These are phyloP conservation scores for Boloria selene DNA, from an alignment of 2,888 invertebrate genomes.

Conservation along the genomic window DNA sequence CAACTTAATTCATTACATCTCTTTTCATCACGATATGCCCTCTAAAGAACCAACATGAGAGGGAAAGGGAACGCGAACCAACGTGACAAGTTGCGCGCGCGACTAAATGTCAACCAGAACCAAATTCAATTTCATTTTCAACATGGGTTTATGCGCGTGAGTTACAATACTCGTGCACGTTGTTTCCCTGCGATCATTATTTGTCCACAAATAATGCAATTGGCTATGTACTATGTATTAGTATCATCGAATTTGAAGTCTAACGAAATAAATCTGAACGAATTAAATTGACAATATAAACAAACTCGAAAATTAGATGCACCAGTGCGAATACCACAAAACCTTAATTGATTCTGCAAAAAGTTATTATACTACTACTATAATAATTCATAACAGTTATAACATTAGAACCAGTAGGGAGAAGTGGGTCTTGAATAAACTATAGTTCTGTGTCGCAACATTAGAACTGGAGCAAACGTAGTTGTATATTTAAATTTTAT, in stretches of 20 bases:
- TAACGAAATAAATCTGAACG: too few relatives aligned
- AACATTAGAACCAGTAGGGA: not conserved
- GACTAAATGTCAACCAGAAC: conserved; percentile 69
- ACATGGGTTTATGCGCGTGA: conserved; percentile 66
- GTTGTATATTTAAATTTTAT: conserved; percentile 41
- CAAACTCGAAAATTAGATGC: too few relatives aligned
- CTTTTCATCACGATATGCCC: conserved; percentile 53
- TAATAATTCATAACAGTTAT: too few relatives aligned
- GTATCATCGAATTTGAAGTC: not conserved
- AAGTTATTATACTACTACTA: too few relatives aligned
- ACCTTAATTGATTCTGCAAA: too few relatives aligned
- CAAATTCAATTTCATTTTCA: conserved; percentile 69
- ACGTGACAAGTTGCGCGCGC: conserved; percentile 57
- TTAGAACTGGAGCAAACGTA: conserved; percentile 42
- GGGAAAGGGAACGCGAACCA: conserved; percentile 54
- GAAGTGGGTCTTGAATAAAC: conserved; percentile 7
- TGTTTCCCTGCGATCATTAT: conserved; percentile 40
- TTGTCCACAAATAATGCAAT: conserved; percentile 31
- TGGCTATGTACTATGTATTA: conserved; percentile 6
- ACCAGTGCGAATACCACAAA: too few relatives aligned
- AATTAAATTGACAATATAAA: too few relatives aligned
- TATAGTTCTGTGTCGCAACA: conserved; percentile 17
- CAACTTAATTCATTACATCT: conserved; percentile 54
- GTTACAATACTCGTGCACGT: conserved; percentile 63
- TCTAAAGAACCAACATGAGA: conserved; percentile 42